These are phyloP conservation scores for Formica aserva DNA, from an alignment of 2,888 invertebrate genomes.

Conservation along the genomic window DNA sequence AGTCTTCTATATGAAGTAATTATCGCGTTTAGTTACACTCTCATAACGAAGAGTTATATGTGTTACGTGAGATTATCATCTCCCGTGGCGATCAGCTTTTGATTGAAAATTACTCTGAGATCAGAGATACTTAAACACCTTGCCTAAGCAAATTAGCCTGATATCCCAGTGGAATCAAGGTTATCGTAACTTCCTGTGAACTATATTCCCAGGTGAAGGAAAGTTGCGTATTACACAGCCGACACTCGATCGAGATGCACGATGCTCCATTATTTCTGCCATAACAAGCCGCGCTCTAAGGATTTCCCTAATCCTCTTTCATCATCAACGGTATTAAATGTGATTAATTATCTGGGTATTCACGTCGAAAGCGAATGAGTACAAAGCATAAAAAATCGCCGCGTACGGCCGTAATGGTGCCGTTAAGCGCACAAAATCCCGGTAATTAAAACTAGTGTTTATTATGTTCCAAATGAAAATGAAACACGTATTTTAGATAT, in stretches of 20 bases:
- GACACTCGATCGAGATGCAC: conserved; percentile 49
- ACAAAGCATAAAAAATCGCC: conserved; percentile 34
- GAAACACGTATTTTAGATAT: conserved; percentile 11
- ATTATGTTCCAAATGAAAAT: conserved; percentile 27
- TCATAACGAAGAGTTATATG: conserved; percentile 2
- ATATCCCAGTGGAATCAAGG: conserved; percentile 37
- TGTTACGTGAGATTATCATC: conserved; percentile 28
- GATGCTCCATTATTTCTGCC: conserved; percentile 46
- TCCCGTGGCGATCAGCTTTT: conserved; percentile 27
- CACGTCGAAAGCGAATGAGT: conserved; percentile 19
- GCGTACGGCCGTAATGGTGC: conserved; percentile 11
- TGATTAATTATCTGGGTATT: conserved; percentile 48
- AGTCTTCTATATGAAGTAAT: background rate
- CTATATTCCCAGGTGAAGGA: conserved; percentile 47
- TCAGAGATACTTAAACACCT: conserved; percentile 37
- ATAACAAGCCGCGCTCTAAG: conserved; percentile 36
- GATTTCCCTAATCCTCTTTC: conserved; percentile 52
- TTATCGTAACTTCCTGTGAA: conserved; percentile 42
- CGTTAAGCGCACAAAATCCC: conserved; percentile 24
- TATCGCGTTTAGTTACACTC: background rate
- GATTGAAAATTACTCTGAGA: conserved; percentile 43
- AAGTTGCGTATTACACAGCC: conserved; percentile 50
- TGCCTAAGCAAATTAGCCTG: conserved; percentile 47
- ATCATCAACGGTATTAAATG: conserved; percentile 45
- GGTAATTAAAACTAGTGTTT: conserved; percentile 52